A percentile compares a stretch with the other conserved stretches of the same genome.
Conservation (phyloP, 2,113 vertebrate genomes). For the Salvelinus alpinus region DNA sequence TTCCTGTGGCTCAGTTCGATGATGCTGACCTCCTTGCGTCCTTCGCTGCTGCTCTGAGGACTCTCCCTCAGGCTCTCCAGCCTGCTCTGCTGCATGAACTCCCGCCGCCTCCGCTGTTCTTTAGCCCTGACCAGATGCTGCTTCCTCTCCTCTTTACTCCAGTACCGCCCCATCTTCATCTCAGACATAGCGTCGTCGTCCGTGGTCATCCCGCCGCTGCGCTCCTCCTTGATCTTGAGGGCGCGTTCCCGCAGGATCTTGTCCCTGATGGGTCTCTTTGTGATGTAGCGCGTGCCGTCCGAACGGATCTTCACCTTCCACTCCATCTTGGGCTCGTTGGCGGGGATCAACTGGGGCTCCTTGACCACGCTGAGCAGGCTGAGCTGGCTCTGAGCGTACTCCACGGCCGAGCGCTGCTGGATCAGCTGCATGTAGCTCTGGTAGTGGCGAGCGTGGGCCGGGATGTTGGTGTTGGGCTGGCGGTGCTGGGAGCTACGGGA, state of each 20-base stretch:
- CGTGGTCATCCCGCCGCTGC: conserved; percentile 91
- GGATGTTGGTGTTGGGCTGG: conserved; percentile 77
- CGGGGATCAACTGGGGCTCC: conserved; percentile 73
- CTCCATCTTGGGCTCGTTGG: conserved; percentile 87
- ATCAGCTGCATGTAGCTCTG: conserved; percentile 98
- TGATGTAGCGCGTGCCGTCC: conserved; percentile 93
- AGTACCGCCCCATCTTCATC: conserved; percentile 97
- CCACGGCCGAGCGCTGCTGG: conserved; percentile 91
- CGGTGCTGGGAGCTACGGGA: conserved; percentile 86
- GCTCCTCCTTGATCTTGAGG: conserved; percentile 95
- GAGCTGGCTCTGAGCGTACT: conserved; percentile 93
- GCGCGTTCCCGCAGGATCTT: conserved; percentile 92
- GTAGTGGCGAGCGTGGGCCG: conserved; percentile 89
- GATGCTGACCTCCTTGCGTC: conserved; percentile 89
- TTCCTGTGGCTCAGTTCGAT: conserved; percentile 97
- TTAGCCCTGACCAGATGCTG: conserved; percentile 91
- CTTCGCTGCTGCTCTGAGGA: conserved; percentile 86
- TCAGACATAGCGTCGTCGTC: conserved; percentile 95
- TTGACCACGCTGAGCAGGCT: conserved; percentile 88
- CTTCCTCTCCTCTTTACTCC: conserved; percentile 97
- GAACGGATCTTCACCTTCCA: conserved; percentile 98
- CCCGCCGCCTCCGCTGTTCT: conserved; percentile 87
- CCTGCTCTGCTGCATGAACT: conserved; percentile 95
- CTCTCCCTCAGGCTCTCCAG: conserved; percentile 90
- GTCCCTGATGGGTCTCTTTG: conserved; percentile 93